A percentile compares a stretch with the other conserved stretches of the same genome.
These are phyloP conservation scores for Bedellia somnulentella DNA, from an alignment of 2,888 invertebrate genomes.

Conservation along the genomic window DNA sequence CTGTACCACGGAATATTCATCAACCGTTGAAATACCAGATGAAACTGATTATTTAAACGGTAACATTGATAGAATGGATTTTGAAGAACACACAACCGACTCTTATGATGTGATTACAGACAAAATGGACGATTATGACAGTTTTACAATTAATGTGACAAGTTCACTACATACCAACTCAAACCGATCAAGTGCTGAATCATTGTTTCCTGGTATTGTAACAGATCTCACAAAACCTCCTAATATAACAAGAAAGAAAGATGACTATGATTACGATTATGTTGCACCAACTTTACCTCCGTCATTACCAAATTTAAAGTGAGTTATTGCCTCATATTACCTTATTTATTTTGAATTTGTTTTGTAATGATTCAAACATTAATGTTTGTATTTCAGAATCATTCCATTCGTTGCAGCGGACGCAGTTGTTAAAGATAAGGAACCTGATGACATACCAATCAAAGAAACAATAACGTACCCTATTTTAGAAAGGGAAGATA, in stretches of 20 bases:
- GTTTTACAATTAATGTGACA: constrained; percentile 60
- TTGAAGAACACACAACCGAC: constrained; percentile 31
- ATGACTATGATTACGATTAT: constrained; percentile 71
- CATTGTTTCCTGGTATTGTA: constrained; percentile 26
- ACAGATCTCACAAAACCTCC: constrained; percentile 32
- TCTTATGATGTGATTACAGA: constrained; percentile 45
- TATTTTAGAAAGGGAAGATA: constrained; percentile 33
- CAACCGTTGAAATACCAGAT: constrained; percentile 23
- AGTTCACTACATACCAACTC: constrained; percentile 51
- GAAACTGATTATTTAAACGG: constrained; percentile 29
- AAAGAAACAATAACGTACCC: constrained; percentile 33
- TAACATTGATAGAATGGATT: constrained; percentile 18
- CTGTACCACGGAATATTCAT: constrained; percentile 45
- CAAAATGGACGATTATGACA: constrained; percentile 46
- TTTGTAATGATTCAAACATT: constrained; percentile 4
- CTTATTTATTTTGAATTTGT: too few relatives aligned
- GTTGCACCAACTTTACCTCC: constrained; percentile 74
- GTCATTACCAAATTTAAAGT: constrained; percentile 80
- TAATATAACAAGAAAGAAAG: constrained; percentile 52
- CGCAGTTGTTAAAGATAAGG: constrained; percentile 68
- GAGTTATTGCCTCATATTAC: too few relatives aligned
- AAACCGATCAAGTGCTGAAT: constrained; percentile 18
- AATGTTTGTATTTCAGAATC: constrained; percentile 61
- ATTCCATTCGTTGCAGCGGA: constrained; percentile 87
- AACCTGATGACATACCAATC: constrained; percentile 14